phyloP scores from a whole-genome alignment of 2,888 invertebrate species.

The Cylloceria caligata region DNA sequence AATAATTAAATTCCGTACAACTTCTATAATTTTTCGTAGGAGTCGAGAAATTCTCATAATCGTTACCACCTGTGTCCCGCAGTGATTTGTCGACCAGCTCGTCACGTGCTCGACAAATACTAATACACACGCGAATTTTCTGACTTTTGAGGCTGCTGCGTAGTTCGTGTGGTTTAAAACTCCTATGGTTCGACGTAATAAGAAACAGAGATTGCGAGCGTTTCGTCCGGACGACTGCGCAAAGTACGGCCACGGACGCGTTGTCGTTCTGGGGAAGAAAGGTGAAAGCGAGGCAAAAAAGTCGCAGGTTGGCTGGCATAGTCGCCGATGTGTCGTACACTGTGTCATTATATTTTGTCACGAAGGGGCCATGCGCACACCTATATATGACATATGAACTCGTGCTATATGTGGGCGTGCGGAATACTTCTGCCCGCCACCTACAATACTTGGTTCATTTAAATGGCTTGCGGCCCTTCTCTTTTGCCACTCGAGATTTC shows the following conservation, averaged over 20 bases:
- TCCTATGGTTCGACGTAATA: constrained; percentile 17
- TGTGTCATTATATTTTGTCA: background rate
- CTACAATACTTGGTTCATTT: too few relatives aligned
- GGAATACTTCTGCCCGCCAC: too few relatives aligned
- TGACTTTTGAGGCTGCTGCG: constrained; percentile 1
- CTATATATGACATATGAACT: too few relatives aligned
- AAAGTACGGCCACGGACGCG: background rate
- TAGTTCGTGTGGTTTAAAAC: background rate
- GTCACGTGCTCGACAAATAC: background rate
- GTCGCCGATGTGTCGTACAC: background rate
- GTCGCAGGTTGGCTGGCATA: background rate
- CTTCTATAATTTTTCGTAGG: background rate
- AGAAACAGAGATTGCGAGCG: constrained; percentile 30
- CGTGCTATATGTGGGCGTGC: too few relatives aligned
- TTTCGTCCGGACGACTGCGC: constrained; percentile 33
- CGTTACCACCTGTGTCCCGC: background rate
- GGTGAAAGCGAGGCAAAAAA: constrained; percentile 65
- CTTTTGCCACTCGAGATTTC: background rate
- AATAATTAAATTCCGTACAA: background rate
- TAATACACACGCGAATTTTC: background rate
- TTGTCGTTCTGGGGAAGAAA: constrained; percentile 52
- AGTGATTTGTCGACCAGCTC: constrained; percentile 17
- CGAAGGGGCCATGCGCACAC: background rate
- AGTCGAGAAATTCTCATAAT: background rate
- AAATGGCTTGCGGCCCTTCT: too few relatives aligned